Evolutionary conservation across 2,888 invertebrate genomes (phyloP).

Genomic region (Tryphoninae sp.): DNA sequence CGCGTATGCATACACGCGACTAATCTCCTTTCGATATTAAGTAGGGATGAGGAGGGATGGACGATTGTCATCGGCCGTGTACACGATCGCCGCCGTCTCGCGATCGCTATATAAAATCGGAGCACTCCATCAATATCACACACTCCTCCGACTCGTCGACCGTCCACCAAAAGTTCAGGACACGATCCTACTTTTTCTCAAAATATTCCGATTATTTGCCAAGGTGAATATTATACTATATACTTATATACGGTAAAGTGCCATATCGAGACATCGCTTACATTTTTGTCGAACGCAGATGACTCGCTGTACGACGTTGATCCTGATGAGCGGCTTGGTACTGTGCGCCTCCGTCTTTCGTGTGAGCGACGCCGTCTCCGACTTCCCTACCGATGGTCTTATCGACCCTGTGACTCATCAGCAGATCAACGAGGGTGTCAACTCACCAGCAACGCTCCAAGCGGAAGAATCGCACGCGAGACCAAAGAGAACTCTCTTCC

Average conservation of each 20-base stretch:
- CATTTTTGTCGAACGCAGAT: conserved; percentile 52
- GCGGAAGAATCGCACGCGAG: conserved; percentile 60
- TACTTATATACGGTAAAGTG: neutral
- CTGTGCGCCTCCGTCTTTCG: conserved; percentile 68
- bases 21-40: too few species aligned
- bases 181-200: neutral
- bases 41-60: too few species aligned
- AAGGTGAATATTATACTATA: conserved; percentile 26
- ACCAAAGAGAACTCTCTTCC: conserved; percentile 75
- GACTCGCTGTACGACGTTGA: conserved; percentile 53
- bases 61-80: too few species aligned
- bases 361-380: conserved; percentile 50
- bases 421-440: neutral
- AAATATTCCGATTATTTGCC: conserved; percentile 2
- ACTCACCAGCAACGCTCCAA: neutral
- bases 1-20: too few species aligned
- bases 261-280: neutral
- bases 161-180: neutral
- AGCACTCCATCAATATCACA: conserved; percentile 70
- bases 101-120: conserved; percentile 75
- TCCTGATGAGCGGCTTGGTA: conserved; percentile 61
- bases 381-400: too few species aligned
- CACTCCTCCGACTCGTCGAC: conserved; percentile 23
- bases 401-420: too few species aligned
- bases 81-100: conserved; percentile 14